Evolutionary conservation across 53 echinoderm and acorn worm species (phyloP), one percentile per base, ranked within the genome.

Genomic region (Hippasteria phrygiana): DNA sequence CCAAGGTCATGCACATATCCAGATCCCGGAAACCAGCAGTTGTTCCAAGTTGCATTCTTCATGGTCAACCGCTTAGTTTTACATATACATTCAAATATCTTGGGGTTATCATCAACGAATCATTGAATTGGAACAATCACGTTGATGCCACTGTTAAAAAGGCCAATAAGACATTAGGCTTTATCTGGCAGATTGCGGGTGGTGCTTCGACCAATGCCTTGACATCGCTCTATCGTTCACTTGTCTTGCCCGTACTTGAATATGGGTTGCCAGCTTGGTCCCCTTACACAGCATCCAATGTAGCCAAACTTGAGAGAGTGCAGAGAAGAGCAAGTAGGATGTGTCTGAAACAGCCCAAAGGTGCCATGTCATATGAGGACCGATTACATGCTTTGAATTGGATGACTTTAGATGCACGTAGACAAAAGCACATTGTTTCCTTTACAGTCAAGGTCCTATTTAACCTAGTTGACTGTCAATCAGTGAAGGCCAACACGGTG

Each of bases 281-380:
- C 47, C 48, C 77, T 32, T 50, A 77, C 51, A 77, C 77, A 77
- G 55, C 50, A 77, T 10, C 50, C 24, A 48, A 34, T 18, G n/a
- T 38, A 51, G 38, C 77, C 32, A 20, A 51, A 50, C 24, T 77
- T 26, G 77, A 77, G 37, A 77, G 77, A 32, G 55, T 77, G 55
- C 77, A 77, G 33, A 77, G 77, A 48, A 77, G 77, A 77, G 77
- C 77, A 38, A 77, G 35, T 29, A 48, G 77, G 50, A 77, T 77
- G 77, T 77, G 77, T 35, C 77, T 77, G 10, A 48, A 54, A 27
- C 77, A 77, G 46, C 28, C 38, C 18, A 77, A 48, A 77, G 51
- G 55, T 29, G 51, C 28, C 12, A 77, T 77, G 53, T 35, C 77
- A 50, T 77, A 77, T 54, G 48, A 77, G 26, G 50, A 77, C 28